Evolutionary conservation across 1,140 invertebrate genomes (phyloP), one percentile per base, ranked within the genome.

Genomic region (Temnothorax curvispinosus): DNA sequence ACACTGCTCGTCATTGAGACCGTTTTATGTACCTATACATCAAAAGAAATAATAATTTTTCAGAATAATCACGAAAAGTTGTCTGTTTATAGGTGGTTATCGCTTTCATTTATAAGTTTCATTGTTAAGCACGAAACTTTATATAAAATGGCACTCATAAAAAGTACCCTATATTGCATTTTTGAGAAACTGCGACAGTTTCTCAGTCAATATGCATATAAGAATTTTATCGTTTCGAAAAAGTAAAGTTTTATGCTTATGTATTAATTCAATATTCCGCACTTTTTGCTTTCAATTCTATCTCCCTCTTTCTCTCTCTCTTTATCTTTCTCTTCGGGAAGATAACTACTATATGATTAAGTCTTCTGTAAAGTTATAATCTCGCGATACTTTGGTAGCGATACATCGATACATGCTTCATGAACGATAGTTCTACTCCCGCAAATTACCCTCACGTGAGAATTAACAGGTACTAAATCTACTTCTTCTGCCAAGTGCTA

Each of bases 401-500:
- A 27, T 27, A 27, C 41, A 27, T 18, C n/a, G 15, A 76, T 44
- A 54, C n/a, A 41, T 35, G 21, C n/a, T 69, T 81, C n/a, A 38
- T 60, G 58, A 75, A 75, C 69, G 69, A 84, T 84, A 67, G 27
- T 75, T 84, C 9, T 62, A 76, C 69, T 60, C 32, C 35, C 56
- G 18, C 54, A 58, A 35, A 87, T 89, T 58, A 54, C 58, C 4
- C 50, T 87, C 88, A 81, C 64, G 64, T 84, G 85, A 89, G 65
- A 84, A 87, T 90, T 90, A 90, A 89, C 89, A 90, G 78, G 88
- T 87, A 89, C 72, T 89, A 87, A 87, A 90, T 77, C 86, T 86
- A 38, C 58, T 64, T 21, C 76, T 52, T 65, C 56, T 90, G 89
- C 89, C 89, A 90, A 90, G 85, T 85, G 64, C 77, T 71, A 56